Conservation (phyloP, 2,888 invertebrate species). For the Bimastos eiseni region DNA sequence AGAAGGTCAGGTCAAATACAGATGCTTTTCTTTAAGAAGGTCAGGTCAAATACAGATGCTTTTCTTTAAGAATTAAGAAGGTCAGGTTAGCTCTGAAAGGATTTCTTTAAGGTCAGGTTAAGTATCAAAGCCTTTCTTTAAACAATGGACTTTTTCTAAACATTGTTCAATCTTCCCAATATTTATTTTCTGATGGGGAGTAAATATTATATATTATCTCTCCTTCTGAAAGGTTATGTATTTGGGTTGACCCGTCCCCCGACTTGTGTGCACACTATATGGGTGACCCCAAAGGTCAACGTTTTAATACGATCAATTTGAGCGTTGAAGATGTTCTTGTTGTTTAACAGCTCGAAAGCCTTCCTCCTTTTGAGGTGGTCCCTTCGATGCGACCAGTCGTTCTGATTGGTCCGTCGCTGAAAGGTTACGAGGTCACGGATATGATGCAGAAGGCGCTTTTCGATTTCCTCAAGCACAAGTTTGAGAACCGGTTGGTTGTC, state of each 20-base stretch:
- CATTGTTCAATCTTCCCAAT: no score
- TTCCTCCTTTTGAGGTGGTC: slow-evolving; percentile 98
- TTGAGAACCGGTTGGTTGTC: slow-evolving; percentile 84
- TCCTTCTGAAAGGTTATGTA: no score
- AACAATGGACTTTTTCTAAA: no score
- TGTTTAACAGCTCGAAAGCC: slow-evolving; percentile 52
- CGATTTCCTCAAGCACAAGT: slow-evolving; percentile 96
- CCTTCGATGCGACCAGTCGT: slow-evolving; percentile 99
- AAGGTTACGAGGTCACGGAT: slow-evolving; percentile 99
- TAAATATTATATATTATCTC: no score
- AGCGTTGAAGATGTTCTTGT: background rate
- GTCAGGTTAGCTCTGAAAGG: no score
- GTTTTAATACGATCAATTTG: no score
- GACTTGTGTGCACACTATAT: no score
- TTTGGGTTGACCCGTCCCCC: no score
- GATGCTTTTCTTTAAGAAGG: slow-evolving; percentile 97
- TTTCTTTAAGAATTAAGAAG: no score
- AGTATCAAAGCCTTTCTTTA: no score
- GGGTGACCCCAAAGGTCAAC: background rate
- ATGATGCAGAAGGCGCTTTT: slow-evolving; percentile 99
- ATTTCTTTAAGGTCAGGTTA: no score
- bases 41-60: slow-evolving; percentile 40
- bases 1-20: slow-evolving; percentile 74
- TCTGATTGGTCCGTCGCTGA: slow-evolving; percentile 95
- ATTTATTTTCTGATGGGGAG: no score